Evolutionary conservation across 2,797 vertebrate species (phyloP).

Genomic region (Vespertilio murinus): DNA sequence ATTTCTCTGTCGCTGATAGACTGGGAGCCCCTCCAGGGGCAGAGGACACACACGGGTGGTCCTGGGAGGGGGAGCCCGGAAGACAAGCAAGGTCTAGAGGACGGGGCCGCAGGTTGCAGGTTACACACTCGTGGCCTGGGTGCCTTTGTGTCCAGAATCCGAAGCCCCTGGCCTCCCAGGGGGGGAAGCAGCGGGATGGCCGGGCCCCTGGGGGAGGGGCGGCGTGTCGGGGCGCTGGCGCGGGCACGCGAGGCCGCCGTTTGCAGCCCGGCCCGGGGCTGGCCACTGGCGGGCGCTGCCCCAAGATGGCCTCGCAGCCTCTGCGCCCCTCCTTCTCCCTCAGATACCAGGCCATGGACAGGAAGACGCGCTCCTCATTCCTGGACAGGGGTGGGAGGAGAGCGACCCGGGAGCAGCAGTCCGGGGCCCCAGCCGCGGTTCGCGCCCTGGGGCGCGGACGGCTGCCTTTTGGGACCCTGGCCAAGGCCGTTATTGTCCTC

Average conservation of each 20-base stretch:
- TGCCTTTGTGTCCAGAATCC: background rate
- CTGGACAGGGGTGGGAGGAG: accelerated
- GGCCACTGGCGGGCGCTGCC: background rate
- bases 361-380: background rate
- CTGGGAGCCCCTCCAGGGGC: background rate
- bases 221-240: background rate
- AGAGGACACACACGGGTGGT: background rate
- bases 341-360: accelerated
- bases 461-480: background rate
- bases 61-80: background rate
- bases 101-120: accelerated
- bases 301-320: background rate
- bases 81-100: background rate
- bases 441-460: accelerated
- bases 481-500: background rate
- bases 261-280: background rate
- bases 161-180: background rate
- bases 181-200: background rate
- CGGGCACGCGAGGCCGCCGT: background rate
- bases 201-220: accelerated
- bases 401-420: too few species aligned
- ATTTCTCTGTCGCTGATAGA: background rate
- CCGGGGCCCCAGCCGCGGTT: accelerated
- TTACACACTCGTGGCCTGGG: background rate
- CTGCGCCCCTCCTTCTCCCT: accelerated